A percentile compares a stretch with the other conserved stretches of the same genome.
Evolutionary conservation across 2,113 vertebrate species (phyloP).

Genomic region (Vulpes vulpes): DNA sequence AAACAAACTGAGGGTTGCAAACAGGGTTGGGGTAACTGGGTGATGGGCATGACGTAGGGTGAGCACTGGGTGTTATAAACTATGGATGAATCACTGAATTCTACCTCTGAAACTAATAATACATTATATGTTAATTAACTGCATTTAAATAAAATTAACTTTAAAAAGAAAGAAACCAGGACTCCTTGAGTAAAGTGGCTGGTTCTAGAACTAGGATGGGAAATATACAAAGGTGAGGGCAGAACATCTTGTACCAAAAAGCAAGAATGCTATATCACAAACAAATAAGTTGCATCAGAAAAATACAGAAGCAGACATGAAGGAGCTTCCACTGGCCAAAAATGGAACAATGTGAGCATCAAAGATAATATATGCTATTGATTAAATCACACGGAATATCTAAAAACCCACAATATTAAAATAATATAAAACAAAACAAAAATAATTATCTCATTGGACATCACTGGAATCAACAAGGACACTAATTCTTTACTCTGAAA

Average conservation of each 20-base stretch:
- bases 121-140: too few relatives aligned
- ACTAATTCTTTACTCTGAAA: constrained; percentile 18
- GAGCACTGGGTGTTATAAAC: too few relatives aligned
- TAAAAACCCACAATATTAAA: not conserved
- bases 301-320: not conserved
- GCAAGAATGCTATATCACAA: not conserved
- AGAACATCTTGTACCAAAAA: not conserved
- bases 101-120: too few relatives aligned
- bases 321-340: not conserved
- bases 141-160: too few relatives aligned
- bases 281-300: not conserved
- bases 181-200: not conserved
- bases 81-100: too few relatives aligned
- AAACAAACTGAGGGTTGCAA: too few relatives aligned
- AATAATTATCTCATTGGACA: not conserved
- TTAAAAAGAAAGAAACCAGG: not conserved
- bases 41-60: too few relatives aligned
- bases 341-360: not conserved
- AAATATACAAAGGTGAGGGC: constrained; percentile 16
- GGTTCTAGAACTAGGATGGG: not conserved
- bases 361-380: not conserved
- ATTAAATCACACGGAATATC: not conserved
- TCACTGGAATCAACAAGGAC: constrained; percentile 10
- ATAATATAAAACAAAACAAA: not conserved
- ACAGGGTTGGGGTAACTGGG: too few relatives aligned